Percentiles rank a stretch among this genome's conserved stretches.
phyloP scores from a whole-genome alignment of 1,140 invertebrate genomes.

The Tachypleus tridentatus region DNA sequence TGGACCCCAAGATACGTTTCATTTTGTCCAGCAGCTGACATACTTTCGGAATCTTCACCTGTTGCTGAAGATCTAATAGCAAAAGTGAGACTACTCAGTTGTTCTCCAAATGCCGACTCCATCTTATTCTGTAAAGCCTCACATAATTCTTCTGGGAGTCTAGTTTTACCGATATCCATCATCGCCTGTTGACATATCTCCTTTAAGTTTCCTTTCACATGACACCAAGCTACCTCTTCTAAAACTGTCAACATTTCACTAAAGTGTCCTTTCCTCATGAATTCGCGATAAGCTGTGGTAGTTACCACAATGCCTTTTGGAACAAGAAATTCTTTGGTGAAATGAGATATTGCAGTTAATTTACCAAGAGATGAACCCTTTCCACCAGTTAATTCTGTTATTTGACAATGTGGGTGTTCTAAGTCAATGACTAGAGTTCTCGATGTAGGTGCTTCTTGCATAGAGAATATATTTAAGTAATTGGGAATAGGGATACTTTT shows the following conservation, averaged over 20 bases:
- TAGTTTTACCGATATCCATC: neutral
- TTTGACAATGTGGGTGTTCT: conserved; percentile 30
- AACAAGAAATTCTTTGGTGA: conserved; percentile 26
- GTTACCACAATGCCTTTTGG: conserved; percentile 50
- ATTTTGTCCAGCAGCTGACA: conserved; percentile 73
- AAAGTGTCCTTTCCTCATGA: conserved; percentile 1
- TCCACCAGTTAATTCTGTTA: conserved; percentile 48
- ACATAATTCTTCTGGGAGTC: conserved; percentile 2
- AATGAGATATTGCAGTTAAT: conserved; percentile 32
- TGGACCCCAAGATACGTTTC: conserved; percentile 55
- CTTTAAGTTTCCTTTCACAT: neutral
- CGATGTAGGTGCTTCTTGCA: too few species aligned
- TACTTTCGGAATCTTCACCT: conserved; percentile 54
- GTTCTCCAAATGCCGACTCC: conserved; percentile 1
- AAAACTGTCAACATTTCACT: conserved; percentile 1
- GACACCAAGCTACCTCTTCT: conserved; percentile 9
- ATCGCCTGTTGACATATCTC: neutral
- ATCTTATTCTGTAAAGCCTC: conserved; percentile 4
- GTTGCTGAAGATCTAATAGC: conserved; percentile 49
- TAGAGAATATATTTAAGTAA: too few species aligned
- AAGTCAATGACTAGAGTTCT: too few species aligned
- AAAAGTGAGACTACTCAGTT: conserved; percentile 22
- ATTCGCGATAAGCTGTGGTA: conserved; percentile 32
- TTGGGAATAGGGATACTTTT: too few species aligned
- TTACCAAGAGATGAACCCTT: conserved; percentile 56